Evolutionary conservation across 2,113 vertebrate species (phyloP).

Genomic region (Onychorhynchus coronatus): DNA sequence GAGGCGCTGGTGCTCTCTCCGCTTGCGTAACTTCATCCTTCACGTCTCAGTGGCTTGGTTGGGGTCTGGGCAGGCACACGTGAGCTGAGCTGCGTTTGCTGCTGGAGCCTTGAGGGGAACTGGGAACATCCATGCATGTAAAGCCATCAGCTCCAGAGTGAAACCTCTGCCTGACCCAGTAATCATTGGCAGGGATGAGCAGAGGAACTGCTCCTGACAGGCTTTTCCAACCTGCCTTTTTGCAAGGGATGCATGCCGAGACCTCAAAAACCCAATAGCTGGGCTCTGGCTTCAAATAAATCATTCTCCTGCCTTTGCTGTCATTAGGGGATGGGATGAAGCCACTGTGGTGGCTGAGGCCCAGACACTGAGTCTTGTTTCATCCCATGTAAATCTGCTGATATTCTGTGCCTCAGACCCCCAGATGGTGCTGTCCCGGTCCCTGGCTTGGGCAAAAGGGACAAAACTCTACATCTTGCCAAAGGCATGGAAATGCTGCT

Average conservation of each 20-base stretch:
- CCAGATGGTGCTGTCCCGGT: neutral
- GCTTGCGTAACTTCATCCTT: neutral
- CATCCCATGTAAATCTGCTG: neutral
- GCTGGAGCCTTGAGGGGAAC: constrained; percentile 17
- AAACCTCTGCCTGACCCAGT: constrained; percentile 48
- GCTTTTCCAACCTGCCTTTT: neutral
- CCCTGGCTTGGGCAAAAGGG: neutral
- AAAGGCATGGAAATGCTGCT: neutral
- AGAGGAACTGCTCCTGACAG: neutral
- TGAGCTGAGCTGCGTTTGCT: neutral
- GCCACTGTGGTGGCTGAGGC: neutral
- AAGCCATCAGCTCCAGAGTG: neutral
- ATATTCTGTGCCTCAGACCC: neutral
- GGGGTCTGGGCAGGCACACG: neutral
- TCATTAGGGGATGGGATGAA: neutral
- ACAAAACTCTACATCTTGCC: neutral
- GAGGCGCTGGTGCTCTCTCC: neutral
- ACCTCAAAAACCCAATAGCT: neutral
- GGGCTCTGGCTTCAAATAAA: neutral
- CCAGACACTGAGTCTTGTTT: neutral
- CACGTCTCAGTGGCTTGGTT: neutral
- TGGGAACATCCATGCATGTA: constrained; percentile 50
- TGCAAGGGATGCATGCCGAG: neutral
- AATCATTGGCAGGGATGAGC: neutral
- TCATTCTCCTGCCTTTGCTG: neutral